A percentile compares a stretch with the other conserved stretches of the same genome.
Evolutionary conservation across 2,888 invertebrate species (phyloP).

Genomic region (Drosophila mettleri): DNA sequence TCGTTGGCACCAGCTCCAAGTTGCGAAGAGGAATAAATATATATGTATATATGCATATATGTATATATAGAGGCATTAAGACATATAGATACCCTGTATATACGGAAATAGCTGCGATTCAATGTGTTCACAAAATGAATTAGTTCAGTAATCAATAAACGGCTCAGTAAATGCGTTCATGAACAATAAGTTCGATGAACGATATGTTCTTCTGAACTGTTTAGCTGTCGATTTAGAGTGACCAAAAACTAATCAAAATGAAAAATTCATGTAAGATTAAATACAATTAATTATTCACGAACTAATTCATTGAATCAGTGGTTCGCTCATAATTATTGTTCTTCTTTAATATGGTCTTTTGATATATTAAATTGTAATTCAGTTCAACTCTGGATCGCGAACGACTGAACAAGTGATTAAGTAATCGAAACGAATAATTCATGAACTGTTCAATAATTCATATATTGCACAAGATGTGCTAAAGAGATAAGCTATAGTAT

Average conservation of each 20-base stretch:
- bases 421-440: no score
- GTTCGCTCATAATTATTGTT: no score
- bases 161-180: not conserved
- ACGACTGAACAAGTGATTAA: no score
- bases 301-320: not conserved
- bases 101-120: not conserved
- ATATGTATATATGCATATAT: not conserved
- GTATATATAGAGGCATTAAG: not conserved
- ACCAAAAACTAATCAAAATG: not conserved
- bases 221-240: not conserved
- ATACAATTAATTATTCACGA: no score
- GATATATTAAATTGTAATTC: no score
- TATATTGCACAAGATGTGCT: no score
- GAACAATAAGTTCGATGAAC: not conserved
- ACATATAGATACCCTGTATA: not conserved
- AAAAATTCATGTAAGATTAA: no score
- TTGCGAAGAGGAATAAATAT: not conserved
- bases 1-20: conserved; percentile 29
- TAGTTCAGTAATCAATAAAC: not conserved
- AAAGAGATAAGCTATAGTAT: no score
- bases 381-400: no score
- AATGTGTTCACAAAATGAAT: not conserved
- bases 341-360: no score
- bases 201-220: not conserved
- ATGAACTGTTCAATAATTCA: no score